These are phyloP conservation scores for Cephonodes hylas DNA, from an alignment of 2,888 invertebrate genomes.

Conservation along the genomic window DNA sequence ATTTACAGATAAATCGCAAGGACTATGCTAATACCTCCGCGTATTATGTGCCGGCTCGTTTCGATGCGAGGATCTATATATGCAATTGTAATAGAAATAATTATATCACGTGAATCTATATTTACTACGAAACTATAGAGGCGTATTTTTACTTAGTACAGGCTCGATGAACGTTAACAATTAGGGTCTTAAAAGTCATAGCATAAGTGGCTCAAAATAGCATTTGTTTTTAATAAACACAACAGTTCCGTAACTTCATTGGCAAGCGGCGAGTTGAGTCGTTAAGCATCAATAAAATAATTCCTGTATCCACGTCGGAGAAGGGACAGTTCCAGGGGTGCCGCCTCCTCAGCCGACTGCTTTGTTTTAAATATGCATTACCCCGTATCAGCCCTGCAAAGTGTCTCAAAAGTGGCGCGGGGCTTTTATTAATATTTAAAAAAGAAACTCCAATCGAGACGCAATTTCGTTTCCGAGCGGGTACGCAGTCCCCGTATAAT, in stretches of 20 bases:
- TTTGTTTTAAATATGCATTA: conserved; percentile 72
- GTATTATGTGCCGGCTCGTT: conserved; percentile 27
- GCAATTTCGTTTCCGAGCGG: conserved; percentile 41
- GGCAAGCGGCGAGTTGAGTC: conserved; percentile 30
- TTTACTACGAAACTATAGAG: no score
- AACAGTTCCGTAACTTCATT: neutral
- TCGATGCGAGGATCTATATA: neutral
- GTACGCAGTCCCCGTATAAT: conserved; percentile 17
- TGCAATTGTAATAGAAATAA: neutral
- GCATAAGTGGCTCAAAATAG: no score
- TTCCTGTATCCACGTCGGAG: neutral
- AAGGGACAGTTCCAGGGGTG: neutral
- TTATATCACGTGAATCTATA: neutral
- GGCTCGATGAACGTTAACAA: no score
- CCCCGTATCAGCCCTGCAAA: conserved; percentile 57
- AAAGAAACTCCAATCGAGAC: conserved; percentile 62
- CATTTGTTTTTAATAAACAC: neutral
- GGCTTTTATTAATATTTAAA: conserved; percentile 73
- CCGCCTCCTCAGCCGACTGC: conserved; percentile 28
- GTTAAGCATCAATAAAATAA: conserved; percentile 25
- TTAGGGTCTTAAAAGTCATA: no score
- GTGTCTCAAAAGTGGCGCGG: conserved; percentile 62
- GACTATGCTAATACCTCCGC: conserved; percentile 29
- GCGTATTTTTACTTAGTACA: no score
- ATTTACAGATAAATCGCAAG: conserved; percentile 64